Percentiles rank a stretch among this genome's conserved stretches.
Conservation (phyloP, 2,113 vertebrate genomes). For the Rousettus leschenaultii region DNA sequence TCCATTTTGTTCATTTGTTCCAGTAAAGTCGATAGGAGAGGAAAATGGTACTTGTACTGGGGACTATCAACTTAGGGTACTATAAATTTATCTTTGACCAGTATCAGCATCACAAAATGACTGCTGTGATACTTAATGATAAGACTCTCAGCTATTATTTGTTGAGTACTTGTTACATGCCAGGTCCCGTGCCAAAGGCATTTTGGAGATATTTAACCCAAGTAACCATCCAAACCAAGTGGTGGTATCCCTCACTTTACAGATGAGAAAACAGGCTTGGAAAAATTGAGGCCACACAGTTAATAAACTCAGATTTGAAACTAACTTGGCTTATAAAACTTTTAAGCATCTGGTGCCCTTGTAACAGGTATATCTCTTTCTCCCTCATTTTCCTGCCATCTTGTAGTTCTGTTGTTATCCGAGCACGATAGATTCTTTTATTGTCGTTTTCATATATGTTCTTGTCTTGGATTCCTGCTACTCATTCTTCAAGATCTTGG, state of each 20-base stretch:
- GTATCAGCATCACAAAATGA: neutral
- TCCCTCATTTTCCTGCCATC: neutral
- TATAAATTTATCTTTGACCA: neutral
- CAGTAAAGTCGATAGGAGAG: neutral
- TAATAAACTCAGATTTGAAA: conserved; percentile 39
- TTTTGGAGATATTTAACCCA: conserved; percentile 14
- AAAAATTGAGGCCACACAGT: neutral
- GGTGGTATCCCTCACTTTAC: neutral
- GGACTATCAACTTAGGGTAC: neutral
- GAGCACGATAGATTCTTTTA: neutral
- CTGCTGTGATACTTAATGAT: neutral
- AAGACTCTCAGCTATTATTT: neutral
- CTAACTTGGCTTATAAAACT: neutral
- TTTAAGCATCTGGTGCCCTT: neutral
- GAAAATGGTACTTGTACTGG: neutral
- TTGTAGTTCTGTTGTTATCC: neutral
- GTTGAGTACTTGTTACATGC: neutral
- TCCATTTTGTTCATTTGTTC: neutral
- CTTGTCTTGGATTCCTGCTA: neutral
- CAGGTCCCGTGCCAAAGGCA: neutral
- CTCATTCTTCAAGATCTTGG: neutral
- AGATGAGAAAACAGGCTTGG: neutral
- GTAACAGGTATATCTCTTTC: neutral
- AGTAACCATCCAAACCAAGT: neutral
- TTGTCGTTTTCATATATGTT: neutral